A percentile compares a stretch with the other conserved stretches of the same genome.
Evolutionary conservation across 1,140 invertebrate species (phyloP).

Genomic region (Drosophila subobscura): DNA sequence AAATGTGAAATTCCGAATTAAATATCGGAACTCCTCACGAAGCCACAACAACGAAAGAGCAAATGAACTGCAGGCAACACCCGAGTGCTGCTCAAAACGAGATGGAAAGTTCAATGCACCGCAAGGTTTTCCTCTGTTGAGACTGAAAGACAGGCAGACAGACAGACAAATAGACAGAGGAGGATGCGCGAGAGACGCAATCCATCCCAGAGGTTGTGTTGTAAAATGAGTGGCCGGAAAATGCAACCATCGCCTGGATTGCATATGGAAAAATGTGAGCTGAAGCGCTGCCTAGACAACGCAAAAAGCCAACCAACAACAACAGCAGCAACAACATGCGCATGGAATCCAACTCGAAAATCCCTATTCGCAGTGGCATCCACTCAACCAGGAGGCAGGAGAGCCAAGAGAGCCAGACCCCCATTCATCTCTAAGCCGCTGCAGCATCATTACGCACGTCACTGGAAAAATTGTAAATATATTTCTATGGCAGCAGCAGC

Average conservation of each 20-base stretch:
- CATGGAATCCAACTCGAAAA: not conserved
- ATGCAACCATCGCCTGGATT: conserved; percentile 44
- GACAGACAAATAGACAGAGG: not conserved
- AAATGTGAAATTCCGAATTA: too few species aligned
- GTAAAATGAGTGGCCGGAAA: conserved; percentile 61
- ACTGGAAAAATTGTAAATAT: conserved; percentile 21
- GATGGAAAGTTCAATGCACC: too few species aligned
- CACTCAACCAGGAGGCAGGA: too few species aligned
- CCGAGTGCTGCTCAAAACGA: too few species aligned
- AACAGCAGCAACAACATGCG: conserved; percentile 22
- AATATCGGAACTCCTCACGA: too few species aligned
- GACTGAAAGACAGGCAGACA: not conserved
- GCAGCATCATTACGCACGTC: conserved; percentile 48
- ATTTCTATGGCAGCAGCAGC: conserved; percentile 22
- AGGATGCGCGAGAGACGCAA: conserved; percentile 3
- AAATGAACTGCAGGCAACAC: too few species aligned
- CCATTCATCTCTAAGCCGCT: conserved; percentile 39
- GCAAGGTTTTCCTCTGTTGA: not conserved
- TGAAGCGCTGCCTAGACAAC: conserved; percentile 55
- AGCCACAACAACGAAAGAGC: too few species aligned
- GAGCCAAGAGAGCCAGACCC: too few species aligned
- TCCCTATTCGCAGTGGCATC: conserved; percentile 2
- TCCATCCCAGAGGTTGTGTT: not conserved
- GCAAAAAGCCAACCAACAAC: conserved; percentile 1
- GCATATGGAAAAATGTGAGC: conserved; percentile 30